Evolutionary conservation across 2,113 vertebrate genomes (phyloP), one percentile per base, ranked within the genome.

Genomic region (Axis porcinus): DNA sequence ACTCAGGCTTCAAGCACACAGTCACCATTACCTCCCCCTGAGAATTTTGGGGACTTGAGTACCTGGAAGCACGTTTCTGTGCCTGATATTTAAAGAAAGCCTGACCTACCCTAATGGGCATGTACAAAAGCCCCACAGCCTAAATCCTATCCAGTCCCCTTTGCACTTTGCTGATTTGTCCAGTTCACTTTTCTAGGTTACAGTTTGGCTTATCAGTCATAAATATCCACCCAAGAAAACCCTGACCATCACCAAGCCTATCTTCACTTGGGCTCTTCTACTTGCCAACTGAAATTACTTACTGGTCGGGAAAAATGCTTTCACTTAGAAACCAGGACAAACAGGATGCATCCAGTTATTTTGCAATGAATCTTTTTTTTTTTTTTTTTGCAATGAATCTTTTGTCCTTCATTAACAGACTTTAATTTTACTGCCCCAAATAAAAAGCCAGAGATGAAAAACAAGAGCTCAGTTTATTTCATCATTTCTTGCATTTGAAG

Each of bases 401-500:
- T 76, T 52, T 52, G 27, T 50, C 14, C 2, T 55, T 87, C 25
- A 19, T n/a, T n/a, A n/a, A n/a, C n/a, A n/a, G n/a, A n/a, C n/a
- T n/a, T n/a, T 50, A 70, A 40, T 27, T 43, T 60, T 45, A 67
- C 14, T 50, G 14, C 12, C 58, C 7, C 50, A 78, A 97, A 89
- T 86, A 93, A 97, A 94, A 81, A 67, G 40, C 3, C 55, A 96
- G 43, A 96, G 43, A 90, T 43, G 54, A 92, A 7, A 6, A 97
- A 86, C 33, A 58, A 79, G n/a, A 96, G n/a, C 84, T 98, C 95
- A 10, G 67, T 90, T 98, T 99, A 99, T 99, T 99, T 99, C 93
- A 98, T 99, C 93, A 99, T 98, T 99, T 99, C 99, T 99, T 99
- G 98, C 99, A 99, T 97, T 99, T 99, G 99, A 99, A 99, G 99